phyloP scores from a whole-genome alignment of 1,140 invertebrate species.

The Oreohelix idahoensis region DNA sequence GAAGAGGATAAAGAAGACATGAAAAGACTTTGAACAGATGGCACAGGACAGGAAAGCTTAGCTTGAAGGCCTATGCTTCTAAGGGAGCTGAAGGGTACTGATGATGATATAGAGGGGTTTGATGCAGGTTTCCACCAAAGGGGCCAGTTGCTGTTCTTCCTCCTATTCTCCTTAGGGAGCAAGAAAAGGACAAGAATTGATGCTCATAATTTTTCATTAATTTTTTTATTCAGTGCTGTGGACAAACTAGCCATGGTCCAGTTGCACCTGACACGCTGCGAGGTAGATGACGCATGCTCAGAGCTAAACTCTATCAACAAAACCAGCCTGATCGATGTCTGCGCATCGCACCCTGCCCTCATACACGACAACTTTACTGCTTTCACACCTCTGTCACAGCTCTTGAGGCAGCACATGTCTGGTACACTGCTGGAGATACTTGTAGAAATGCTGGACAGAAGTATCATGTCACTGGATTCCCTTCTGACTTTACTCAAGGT shows the following conservation, averaged over 20 bases:
- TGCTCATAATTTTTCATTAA: too few relatives aligned
- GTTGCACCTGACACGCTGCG: conserved; percentile 20
- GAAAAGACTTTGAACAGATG: too few relatives aligned
- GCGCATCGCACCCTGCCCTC: conserved; percentile 2
- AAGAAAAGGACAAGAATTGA: too few relatives aligned
- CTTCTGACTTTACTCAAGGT: conserved; percentile 28
- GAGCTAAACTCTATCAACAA: conserved; percentile 16
- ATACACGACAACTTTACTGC: conserved; percentile 1
- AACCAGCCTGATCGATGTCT: conserved; percentile 9
- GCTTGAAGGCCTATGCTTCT: too few relatives aligned
- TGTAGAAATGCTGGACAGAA: conserved; percentile 31
- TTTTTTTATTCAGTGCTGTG: conserved; percentile 16
- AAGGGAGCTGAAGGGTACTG: too few relatives aligned
- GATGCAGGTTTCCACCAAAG: too few relatives aligned
- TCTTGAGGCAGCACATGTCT: conserved; percentile 30
- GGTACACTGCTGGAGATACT: conserved; percentile 29
- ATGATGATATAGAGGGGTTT: too few relatives aligned
- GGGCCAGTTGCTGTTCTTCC: too few relatives aligned
- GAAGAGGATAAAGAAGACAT: too few relatives aligned
- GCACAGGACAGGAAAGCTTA: too few relatives aligned
- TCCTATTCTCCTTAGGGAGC: too few relatives aligned
- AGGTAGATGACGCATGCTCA: conserved; percentile 22
- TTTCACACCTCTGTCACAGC: conserved; percentile 27
- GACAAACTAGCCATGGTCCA: conserved; percentile 38
- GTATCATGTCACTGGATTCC: conserved; percentile 21